Conservation (phyloP, 2,888 invertebrate species). For the Furcula furcula region DNA sequence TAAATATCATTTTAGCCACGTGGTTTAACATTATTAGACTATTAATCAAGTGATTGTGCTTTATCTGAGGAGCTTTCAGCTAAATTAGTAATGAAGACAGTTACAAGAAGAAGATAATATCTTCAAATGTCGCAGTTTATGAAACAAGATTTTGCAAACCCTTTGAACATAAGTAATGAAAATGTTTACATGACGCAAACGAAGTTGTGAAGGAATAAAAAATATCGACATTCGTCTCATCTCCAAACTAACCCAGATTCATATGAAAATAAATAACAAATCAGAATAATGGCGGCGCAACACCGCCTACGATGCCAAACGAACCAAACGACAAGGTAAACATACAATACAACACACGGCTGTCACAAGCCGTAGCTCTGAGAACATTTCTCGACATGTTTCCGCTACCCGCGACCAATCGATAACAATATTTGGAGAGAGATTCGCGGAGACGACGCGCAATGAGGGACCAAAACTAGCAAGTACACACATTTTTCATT, state of each 20-base stretch:
- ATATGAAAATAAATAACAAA: background rate
- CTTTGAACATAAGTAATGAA: no score
- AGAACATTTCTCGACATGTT: constrained; percentile 48
- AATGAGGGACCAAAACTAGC: background rate
- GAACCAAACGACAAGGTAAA: constrained; percentile 24
- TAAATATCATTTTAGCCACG: no score
- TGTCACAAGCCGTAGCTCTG: constrained; percentile 21
- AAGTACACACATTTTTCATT: background rate
- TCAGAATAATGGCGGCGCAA: background rate
- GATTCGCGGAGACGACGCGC: constrained; percentile 28
- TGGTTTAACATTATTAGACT: no score
- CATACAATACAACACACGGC: constrained; percentile 22
- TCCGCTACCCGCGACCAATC: constrained; percentile 50
- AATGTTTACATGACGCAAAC: no score
- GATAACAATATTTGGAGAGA: constrained; percentile 52
- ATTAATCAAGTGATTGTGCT: no score
- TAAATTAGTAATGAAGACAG: no score
- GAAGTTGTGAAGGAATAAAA: no score
- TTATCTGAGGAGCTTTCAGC: no score
- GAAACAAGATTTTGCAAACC: no score
- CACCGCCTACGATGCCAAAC: constrained; percentile 18
- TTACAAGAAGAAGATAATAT: no score
- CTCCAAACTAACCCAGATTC: background rate
- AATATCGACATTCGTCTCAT: no score
- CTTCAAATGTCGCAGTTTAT: no score